Evolutionary conservation across 30 jellyfish, hydroid and myxozoan genomes (phyloP).

Genomic region (Catostylus mosaicus): DNA sequence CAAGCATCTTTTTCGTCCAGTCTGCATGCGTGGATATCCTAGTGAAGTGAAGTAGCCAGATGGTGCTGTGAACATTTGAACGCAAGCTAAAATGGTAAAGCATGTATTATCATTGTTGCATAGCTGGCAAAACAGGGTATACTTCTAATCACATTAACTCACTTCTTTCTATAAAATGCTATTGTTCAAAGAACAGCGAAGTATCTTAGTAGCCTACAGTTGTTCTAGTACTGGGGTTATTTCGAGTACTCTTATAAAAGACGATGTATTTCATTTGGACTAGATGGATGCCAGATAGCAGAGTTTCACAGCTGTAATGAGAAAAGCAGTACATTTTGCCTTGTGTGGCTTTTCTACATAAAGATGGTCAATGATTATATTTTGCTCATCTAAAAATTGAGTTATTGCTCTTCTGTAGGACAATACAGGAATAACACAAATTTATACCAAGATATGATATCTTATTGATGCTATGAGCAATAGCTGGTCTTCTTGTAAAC

Average conservation of each 20-base stretch:
- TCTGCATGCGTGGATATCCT: neutral
- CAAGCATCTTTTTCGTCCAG: neutral
- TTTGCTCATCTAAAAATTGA: too few species aligned
- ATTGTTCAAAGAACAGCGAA: neutral
- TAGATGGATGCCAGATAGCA: too few species aligned
- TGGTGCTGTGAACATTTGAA: neutral
- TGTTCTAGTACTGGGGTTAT: too few species aligned
- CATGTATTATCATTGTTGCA: neutral
- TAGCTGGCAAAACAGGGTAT: neutral
- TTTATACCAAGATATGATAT: too few species aligned
- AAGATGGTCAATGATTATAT: too few species aligned
- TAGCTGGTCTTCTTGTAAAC: too few species aligned
- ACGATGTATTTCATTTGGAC: neutral
- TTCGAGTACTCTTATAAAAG: neutral
- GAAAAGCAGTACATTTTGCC: too few species aligned
- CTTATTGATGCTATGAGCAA: too few species aligned
- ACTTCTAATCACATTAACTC: neutral
- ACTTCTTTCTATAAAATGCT: neutral
- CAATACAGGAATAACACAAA: too few species aligned
- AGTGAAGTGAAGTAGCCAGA: constrained; percentile 10
- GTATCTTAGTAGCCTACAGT: neutral
- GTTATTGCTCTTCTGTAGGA: too few species aligned
- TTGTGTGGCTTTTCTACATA: too few species aligned
- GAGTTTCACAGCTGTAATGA: too few species aligned
- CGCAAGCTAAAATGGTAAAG: neutral